Base-by-base conservation (phyloP, 1,140 invertebrate species). In the Pogonomyrmex barbatus region DNA sequence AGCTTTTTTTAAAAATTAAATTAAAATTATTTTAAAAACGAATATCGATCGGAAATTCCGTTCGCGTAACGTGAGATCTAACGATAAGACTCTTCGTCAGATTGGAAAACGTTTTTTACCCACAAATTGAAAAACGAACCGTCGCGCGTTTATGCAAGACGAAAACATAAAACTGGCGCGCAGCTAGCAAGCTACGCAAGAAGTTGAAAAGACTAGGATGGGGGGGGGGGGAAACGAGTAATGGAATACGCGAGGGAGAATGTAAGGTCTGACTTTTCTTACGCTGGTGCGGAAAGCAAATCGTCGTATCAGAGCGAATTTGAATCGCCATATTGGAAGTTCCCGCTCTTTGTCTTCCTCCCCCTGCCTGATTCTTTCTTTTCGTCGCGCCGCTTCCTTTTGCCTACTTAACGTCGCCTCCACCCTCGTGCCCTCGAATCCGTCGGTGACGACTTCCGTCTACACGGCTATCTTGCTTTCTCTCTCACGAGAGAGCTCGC, bases 181-280 rank as follows among this genome's bases (percentile, higher is more conserved):
- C 42, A 62, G 45, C 17, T 58, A 75, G 33, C 24, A 24, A 24
- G 24, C 30, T 62, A 12, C 2, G 54, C 54, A 9, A 58, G 24
- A 83, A 47, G 79, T 73, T 47, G 33, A 39, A 54, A 24, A 36
- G 47, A 47, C 24, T 10, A 36, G 10, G 58, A 54, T 24, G 24
- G 24, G 24, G 24, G 12, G 24, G 24, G 24, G 24, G 12, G 4
- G 47, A 54, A 71, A 71, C 65, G 78, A 71, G 54, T 73, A 82
- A 71, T 82, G 67, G 67, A 73, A 82, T 73, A 82, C 67, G 52
- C 39, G 63, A 71, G 54, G 47, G 42, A 47, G 54, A 83, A 73
- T 47, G 68, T 60, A 24, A 75, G 54, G 58, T 50, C 12, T 65
- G 81, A 85, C 73, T 85, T 87, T 84, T 67, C 54, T 86, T 73